phyloP scores from a whole-genome alignment of 2,113 vertebrate species.

The Zosterops lateralis region DNA sequence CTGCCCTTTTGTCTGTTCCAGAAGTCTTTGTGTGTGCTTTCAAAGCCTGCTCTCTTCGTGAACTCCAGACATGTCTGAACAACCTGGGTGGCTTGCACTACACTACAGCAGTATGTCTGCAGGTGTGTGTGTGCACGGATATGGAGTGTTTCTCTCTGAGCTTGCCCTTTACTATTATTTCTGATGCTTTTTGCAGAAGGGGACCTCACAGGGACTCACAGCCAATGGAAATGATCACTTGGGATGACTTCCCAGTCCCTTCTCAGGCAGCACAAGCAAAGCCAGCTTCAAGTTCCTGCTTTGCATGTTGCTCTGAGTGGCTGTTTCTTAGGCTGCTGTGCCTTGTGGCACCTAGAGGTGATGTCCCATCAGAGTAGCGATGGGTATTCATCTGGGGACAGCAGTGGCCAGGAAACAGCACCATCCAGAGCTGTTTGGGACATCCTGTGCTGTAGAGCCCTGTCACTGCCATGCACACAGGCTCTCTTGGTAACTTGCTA shows the following conservation, averaged over 20 bases:
- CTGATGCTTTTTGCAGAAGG: background rate
- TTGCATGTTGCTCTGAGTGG: background rate
- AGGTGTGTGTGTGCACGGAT: accelerated
- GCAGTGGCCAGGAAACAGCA: background rate
- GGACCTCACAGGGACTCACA: background rate
- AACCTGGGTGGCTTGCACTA: background rate
- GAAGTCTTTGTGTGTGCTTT: background rate
- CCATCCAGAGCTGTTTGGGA: background rate
- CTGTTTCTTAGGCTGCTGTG: background rate
- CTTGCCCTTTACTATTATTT: background rate
- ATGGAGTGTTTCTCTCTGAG: background rate
- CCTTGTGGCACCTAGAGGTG: background rate
- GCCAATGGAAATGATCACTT: background rate
- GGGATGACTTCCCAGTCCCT: background rate
- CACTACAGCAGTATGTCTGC: background rate
- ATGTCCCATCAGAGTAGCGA: background rate
- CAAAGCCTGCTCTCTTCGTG: background rate
- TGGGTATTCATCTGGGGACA: accelerated
- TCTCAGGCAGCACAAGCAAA: background rate
- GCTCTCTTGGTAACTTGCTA: background rate
- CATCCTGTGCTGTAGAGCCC: background rate
- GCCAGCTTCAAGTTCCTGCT: background rate
- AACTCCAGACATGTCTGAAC: background rate
- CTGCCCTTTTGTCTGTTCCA: background rate
- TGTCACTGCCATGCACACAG: background rate